Conservation (phyloP, 1,140 invertebrate genomes). For the Stegodyphus mimosarum region DNA sequence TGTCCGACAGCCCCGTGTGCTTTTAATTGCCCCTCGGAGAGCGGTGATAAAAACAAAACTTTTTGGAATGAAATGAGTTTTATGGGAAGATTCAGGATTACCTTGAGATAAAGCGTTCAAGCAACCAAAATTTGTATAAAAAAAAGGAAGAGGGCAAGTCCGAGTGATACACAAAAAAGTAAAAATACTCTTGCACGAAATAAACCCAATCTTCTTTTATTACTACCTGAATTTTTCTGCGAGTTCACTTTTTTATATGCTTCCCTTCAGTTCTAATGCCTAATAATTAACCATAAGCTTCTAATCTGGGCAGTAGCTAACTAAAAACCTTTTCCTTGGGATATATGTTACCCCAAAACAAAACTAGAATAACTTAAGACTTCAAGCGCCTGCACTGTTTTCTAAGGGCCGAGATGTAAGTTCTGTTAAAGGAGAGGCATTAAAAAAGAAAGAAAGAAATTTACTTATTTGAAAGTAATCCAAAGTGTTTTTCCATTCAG, state of each 20-base stretch:
- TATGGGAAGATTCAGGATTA: slow-evolving; percentile 38
- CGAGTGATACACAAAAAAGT: not conserved
- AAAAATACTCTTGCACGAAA: not conserved
- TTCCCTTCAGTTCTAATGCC: not conserved
- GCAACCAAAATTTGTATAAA: no score
- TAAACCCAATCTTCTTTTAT: slow-evolving; percentile 1
- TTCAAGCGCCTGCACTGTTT: no score
- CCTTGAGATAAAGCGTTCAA: not conserved
- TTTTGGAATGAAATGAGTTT: slow-evolving; percentile 40
- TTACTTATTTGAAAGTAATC: no score
- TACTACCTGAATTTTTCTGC: slow-evolving; percentile 30
- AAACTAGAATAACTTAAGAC: no score
- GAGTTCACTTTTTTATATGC: not conserved
- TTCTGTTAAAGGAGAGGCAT: not conserved
- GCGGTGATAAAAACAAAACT: slow-evolving; percentile 56
- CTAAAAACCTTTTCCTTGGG: no score
- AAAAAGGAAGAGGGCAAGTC: no score
- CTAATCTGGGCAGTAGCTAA: no score
- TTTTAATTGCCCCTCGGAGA: slow-evolving; percentile 52
- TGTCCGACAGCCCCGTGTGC: not conserved
- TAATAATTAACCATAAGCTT: slow-evolving; percentile 1
- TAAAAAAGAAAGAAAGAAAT: not conserved
- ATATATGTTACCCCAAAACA: no score
- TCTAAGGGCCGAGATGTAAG: no score
- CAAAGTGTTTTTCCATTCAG: no score